Evolutionary conservation across 2,888 invertebrate genomes (phyloP).

Genomic region (Drosophila leonis): DNA sequence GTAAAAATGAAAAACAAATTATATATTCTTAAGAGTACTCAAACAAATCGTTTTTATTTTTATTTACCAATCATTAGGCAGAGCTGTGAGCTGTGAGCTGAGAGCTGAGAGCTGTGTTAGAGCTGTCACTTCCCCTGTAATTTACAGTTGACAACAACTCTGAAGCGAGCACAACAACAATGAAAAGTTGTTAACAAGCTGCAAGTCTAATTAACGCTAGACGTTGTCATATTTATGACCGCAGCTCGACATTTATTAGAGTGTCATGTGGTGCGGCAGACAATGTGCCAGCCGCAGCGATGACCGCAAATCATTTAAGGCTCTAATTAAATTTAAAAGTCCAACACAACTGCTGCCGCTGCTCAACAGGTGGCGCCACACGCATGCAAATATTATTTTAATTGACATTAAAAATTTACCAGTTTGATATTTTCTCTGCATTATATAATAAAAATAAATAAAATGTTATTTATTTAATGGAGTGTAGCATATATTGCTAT

Average conservation of each 20-base stretch:
- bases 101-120: no score
- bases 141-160: conserved; percentile 8
- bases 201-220: conserved; percentile 54
- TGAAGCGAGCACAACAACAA: neutral
- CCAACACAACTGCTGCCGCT: conserved; percentile 8
- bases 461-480: conserved; percentile 24
- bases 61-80: neutral
- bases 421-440: neutral
- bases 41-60: neutral
- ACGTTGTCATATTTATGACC: conserved; percentile 61
- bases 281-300: conserved; percentile 32
- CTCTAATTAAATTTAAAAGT: conserved; percentile 59
- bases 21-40: neutral
- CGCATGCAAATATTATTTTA: conserved; percentile 27
- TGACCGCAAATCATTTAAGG: conserved; percentile 58
- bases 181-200: conserved; percentile 40
- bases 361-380: conserved; percentile 52
- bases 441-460: conserved; percentile 4
- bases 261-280: conserved; percentile 28
- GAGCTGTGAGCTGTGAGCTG: no score
- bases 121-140: neutral
- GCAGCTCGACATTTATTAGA: conserved; percentile 55
- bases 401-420: conserved; percentile 9
- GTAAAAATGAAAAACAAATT: neutral
- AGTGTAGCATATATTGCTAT: conserved; percentile 6